phyloP scores from a whole-genome alignment of 2,797 vertebrate species.

The Cichlasoma orientale region DNA sequence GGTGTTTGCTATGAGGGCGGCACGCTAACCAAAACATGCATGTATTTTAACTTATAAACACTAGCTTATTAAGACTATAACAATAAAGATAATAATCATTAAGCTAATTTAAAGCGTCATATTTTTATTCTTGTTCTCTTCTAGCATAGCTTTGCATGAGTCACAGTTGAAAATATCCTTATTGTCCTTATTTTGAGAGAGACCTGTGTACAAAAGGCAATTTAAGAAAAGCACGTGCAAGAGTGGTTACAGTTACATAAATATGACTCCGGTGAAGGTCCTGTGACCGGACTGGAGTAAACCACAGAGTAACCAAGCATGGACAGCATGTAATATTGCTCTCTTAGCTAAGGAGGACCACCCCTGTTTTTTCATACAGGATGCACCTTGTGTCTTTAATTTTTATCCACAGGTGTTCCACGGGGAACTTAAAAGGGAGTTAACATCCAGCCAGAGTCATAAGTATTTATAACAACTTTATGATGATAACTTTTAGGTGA shows the following conservation, averaged over 20 bases:
- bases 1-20: conserved; percentile 23
- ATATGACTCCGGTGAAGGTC: background rate
- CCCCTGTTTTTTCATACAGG: background rate
- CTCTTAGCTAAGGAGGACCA: background rate
- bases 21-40: background rate
- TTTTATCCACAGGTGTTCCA: background rate
- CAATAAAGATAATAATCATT: background rate
- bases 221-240: background rate
- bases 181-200: background rate
- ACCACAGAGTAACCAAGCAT: background rate
- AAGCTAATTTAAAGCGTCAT: background rate
- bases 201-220: too few species aligned
- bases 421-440: background rate
- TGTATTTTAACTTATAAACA: background rate
- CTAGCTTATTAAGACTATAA: background rate
- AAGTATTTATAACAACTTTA: background rate
- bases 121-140: background rate
- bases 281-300: background rate
- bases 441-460: background rate
- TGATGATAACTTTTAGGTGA: background rate
- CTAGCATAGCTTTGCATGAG: background rate
- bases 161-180: background rate
- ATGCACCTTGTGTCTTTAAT: background rate
- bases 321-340: background rate
- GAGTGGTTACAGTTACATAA: background rate